Evolutionary conservation across 1,140 invertebrate genomes (phyloP), one percentile per base, ranked within the genome.

Genomic region (Drosophila ercepeae): DNA sequence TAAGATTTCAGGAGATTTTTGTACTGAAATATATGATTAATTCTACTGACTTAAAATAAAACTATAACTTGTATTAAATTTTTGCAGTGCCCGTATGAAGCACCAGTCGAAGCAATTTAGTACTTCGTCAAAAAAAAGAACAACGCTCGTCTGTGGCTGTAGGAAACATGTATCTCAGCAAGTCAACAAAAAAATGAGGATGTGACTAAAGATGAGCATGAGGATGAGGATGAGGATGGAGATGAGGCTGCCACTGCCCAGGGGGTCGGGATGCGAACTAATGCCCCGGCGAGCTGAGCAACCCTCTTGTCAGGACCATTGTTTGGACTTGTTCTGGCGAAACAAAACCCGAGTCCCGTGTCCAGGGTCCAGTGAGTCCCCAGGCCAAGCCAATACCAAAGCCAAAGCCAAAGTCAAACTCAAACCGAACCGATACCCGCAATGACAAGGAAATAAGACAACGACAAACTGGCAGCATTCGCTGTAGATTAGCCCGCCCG

Each of bases 381-480:
- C 29, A 9, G 29, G 29, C 29, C 29, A 32, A n/a, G 21, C 29
- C 29, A 9, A 9, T 9, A 9, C 29, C 29, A 32, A n/a, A 4
- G 25, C 29, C 32, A 23, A 14, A 14, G n/a, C n/a, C 11, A 50
- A 29, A 29, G 16, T 8, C 7, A 48, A 48, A 27, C n/a, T 36
- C 45, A 63, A 41, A 49, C 52, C 39, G 13, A 52, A 27, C 27
- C 54, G 49, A 48, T 67, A 32, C 25, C 65, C 57, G 29, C 68
- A 60, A 58, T 58, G 68, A 60, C 65, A 71, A 57, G 39, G 67
- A 71, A 64, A 41, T 54, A 54, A 45, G 69, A 73, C 71, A 63
- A 52, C 71, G 69, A 55, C 58, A 68, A 74, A 73, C 71, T 73
- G 34, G 50, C 70, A 73, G 69, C 50, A 74, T 73, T 64, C 71